A percentile compares a stretch with the other conserved stretches of the same genome.
Conservation (phyloP, 2,797 vertebrate species). For the Antennarius maculatus region DNA sequence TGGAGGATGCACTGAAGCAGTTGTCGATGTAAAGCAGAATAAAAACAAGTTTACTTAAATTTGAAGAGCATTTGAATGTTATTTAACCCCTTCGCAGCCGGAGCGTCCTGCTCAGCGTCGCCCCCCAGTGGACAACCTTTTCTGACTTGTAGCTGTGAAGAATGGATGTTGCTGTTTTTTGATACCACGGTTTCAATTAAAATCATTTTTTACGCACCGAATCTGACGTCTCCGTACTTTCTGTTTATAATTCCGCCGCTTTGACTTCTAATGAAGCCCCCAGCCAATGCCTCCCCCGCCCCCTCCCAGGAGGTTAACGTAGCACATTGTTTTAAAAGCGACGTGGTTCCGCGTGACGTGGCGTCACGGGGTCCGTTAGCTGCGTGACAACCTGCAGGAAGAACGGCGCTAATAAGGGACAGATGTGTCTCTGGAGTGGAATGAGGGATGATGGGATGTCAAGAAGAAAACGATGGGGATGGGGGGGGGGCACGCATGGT, state of each 20-base stretch:
- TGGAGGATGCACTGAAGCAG: constrained; percentile 84
- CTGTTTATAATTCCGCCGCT: no score
- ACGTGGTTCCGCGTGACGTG: constrained; percentile 26
- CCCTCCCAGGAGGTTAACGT: constrained; percentile 19
- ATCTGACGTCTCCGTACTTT: constrained; percentile 59
- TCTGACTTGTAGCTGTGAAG: constrained; percentile 85
- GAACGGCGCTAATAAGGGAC: constrained; percentile 52
- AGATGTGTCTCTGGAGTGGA: constrained; percentile 45
- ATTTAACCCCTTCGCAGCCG: constrained; percentile 65
- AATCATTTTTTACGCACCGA: constrained; percentile 91
- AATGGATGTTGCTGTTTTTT: constrained; percentile 93
- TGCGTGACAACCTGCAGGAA: constrained; percentile 53
- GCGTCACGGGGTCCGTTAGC: constrained; percentile 56
- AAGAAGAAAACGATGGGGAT: not conserved
- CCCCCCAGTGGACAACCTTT: constrained; percentile 56
- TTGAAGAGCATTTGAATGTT: constrained; percentile 84
- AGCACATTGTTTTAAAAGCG: constrained; percentile 34
- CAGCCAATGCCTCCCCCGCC: constrained; percentile 1
- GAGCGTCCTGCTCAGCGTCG: no score
- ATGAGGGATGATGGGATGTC: constrained; percentile 24
- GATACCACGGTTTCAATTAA: constrained; percentile 98
- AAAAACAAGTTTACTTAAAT: constrained; percentile 82
- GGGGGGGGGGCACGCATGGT: constrained; percentile 23
- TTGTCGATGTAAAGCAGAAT: constrained; percentile 86
- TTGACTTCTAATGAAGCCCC: constrained; percentile 7